Evolutionary conservation across 2,888 invertebrate species (phyloP), one percentile per base, ranked within the genome.

Genomic region (Prosopocoilus inquinatus): DNA sequence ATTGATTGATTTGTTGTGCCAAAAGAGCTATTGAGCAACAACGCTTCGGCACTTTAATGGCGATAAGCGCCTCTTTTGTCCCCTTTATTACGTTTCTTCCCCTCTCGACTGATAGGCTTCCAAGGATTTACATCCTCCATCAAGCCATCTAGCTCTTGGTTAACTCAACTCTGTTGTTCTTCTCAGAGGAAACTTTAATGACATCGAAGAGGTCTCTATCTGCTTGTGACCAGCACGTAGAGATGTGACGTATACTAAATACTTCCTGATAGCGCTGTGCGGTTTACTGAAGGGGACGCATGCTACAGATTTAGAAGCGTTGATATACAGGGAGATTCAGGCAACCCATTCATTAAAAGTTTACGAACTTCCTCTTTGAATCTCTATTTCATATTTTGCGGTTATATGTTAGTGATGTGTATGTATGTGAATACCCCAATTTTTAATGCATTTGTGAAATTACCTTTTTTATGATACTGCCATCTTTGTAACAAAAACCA

Each of bases 21-120:
- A 15, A 36, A 20, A 44, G 53, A 36, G 20, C 1, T 46, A 13
- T 28, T 56, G 56, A 2, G 41, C 52, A 1, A 36, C 11, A 54
- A 13, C 32, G 38, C 38, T 43, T n/a, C n/a, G n/a, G n/a, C n/a
- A n/a, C n/a, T n/a, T n/a, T n/a, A n/a, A n/a, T n/a, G n/a, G n/a
- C n/a, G n/a, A n/a, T 15, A 12, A 2, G 13, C 3, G 9, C 15
- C 28, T 1, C n/a, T 7, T 38, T 15, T 20, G 4, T 15, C 38
- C 36, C 9, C 39, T 1, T 2, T 7, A 4, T 28, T 8, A 9
- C 9, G 39, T 8, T 9, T 39, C 39, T 48, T 38, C 11, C 38
- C 36, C 9, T 28, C 12, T 12, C 7, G 5, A 3, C 8, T 3
- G 11, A n/a, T 15, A 11, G 11, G 12, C 2, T 28, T 15, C 9